phyloP scores from a whole-genome alignment of 64 coral and sea anemone species.

The Trachythela sp. region DNA sequence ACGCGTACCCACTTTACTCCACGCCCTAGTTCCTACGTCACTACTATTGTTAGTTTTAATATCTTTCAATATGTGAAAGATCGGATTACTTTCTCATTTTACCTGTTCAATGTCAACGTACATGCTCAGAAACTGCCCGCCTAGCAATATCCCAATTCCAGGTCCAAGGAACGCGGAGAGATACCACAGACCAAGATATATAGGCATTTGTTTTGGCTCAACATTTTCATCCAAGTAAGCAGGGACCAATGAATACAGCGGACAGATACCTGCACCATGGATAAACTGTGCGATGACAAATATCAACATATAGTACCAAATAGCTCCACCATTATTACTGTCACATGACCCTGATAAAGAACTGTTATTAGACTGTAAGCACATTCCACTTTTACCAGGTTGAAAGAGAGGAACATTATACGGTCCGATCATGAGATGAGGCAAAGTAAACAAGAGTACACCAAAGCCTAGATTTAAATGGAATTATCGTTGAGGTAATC shows the following conservation, averaged over 20 bases:
- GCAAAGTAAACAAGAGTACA: not conserved
- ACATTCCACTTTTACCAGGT: not conserved
- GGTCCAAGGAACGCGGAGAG: not conserved
- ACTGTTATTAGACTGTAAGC: not conserved
- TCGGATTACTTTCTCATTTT: not conserved
- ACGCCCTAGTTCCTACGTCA: no score
- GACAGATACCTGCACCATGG: not conserved
- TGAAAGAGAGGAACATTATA: not conserved
- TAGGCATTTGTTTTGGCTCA: not conserved
- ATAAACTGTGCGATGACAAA: not conserved
- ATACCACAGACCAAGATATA: not conserved
- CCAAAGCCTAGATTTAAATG: not conserved
- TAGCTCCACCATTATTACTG: not conserved
- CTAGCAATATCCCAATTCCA: not conserved
- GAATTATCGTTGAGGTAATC: not conserved
- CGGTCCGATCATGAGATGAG: not conserved
- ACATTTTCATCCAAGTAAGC: not conserved
- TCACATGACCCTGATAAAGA: not conserved
- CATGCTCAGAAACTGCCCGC: not conserved
- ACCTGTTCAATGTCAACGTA: not conserved
- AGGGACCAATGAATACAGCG: not conserved
- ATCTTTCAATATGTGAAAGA: no score
- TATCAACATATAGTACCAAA: not conserved
- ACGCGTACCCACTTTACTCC: no score
- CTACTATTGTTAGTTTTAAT: no score